Evolutionary conservation across 2,113 vertebrate genomes (phyloP).

Genomic region (chimpanzee (Pan troglodytes)): DNA sequence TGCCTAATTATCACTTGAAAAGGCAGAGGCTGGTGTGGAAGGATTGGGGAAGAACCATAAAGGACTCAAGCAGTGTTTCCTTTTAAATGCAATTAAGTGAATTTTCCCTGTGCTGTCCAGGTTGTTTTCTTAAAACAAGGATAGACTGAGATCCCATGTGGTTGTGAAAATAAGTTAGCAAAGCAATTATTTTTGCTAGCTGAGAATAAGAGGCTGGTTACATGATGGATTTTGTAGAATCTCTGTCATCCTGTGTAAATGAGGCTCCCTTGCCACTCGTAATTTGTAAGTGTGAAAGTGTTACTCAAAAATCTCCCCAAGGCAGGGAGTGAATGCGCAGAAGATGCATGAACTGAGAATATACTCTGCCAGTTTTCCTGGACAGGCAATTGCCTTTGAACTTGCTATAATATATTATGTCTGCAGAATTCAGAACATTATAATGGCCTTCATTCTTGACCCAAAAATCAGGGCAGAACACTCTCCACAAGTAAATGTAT

Average conservation of each 20-base stretch:
- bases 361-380: too few species aligned
- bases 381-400: background rate
- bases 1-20: background rate
- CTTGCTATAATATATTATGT: background rate
- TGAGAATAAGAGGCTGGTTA: background rate
- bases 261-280: background rate
- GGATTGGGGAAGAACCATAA: background rate
- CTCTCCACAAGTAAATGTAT: background rate
- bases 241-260: background rate
- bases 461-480: background rate
- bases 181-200: background rate
- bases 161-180: background rate
- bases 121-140: conserved; percentile 7
- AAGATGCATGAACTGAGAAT: background rate
- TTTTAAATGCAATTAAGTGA: background rate
- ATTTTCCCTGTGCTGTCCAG: background rate
- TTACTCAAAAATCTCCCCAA: background rate
- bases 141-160: background rate
- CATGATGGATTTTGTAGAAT: background rate
- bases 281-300: background rate
- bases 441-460: background rate
- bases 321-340: background rate
- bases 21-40: background rate
- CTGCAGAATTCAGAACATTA: background rate
- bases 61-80: conserved; percentile 27